Percentiles rank a stretch among this genome's conserved stretches.
Conservation (phyloP, 2,888 invertebrate species). For the Macrophya annulata region DNA sequence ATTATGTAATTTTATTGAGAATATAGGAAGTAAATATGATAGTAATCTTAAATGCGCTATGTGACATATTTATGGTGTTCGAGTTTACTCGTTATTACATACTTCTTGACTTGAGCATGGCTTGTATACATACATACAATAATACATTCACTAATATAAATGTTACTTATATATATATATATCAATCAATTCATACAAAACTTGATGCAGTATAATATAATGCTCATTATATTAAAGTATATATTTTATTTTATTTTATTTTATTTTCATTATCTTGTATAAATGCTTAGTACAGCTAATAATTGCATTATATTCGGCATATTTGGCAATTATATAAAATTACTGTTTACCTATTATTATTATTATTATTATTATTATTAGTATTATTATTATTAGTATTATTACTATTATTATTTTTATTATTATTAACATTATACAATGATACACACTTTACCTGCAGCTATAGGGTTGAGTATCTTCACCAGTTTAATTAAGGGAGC, state of each 20-base stretch:
- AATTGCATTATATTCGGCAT: conserved; percentile 52
- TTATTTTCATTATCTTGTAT: conserved; percentile 14
- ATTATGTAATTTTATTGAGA: conserved; percentile 36
- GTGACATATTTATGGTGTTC: conserved; percentile 45
- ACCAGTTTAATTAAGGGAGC: not conserved
- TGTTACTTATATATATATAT: not conserved
- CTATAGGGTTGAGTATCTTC: conserved; percentile 3
- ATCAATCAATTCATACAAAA: conserved; percentile 46
- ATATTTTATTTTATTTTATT: not conserved
- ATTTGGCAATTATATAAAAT: conserved; percentile 50
- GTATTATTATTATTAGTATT: not conserved
- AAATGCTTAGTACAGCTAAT: conserved; percentile 46
- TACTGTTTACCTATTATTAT: conserved; percentile 7
- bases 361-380: not conserved
- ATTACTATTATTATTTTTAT: not conserved
- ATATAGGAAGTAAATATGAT: conserved; percentile 42
- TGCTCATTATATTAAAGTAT: conserved; percentile 32
- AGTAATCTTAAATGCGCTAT: conserved; percentile 44
- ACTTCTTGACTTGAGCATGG: conserved; percentile 50
- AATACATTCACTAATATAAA: conserved; percentile 38
- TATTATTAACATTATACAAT: not conserved
- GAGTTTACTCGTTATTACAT: conserved; percentile 38
- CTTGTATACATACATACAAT: conserved; percentile 31
- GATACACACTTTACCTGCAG: conserved; percentile 25
- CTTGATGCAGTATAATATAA: conserved; percentile 41